Percentiles rank a stretch among this genome's conserved stretches.
phyloP scores from a whole-genome alignment of 2,797 vertebrate genomes.

The Sebastes itinus region DNA sequence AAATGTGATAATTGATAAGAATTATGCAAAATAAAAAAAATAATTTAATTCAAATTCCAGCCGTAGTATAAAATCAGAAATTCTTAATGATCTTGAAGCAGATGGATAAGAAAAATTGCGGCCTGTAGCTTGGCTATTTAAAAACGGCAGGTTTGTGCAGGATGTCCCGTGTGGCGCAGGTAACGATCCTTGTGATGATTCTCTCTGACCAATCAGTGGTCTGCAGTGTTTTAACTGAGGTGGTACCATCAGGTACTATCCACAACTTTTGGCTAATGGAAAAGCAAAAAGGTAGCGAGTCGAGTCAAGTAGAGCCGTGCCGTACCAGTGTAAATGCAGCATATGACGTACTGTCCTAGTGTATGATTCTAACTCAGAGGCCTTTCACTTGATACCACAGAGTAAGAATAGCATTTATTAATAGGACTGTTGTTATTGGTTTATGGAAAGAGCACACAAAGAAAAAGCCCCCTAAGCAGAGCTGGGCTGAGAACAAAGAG shows the following conservation, averaged over 20 bases:
- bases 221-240: background rate
- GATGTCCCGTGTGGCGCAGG: too few relatives aligned
- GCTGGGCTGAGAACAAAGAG: conserved; percentile 70
- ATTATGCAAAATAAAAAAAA: background rate
- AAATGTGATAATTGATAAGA: background rate
- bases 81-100: background rate
- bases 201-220: background rate
- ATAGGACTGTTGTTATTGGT: conserved; percentile 43
- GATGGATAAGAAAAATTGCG: background rate
- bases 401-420: conserved; percentile 47
- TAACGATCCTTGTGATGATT: background rate
- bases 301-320: background rate
- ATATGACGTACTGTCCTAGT: background rate
- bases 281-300: background rate
- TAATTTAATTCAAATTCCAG: background rate
- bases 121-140: fast-evolving
- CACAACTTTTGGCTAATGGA: background rate
- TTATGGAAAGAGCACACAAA: conserved; percentile 27
- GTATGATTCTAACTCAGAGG: background rate
- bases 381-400: conserved; percentile 29
- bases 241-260: background rate
- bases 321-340: background rate
- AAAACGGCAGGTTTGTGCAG: background rate
- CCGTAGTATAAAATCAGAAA: background rate
- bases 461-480: conserved; percentile 42